Percentiles rank a stretch among this genome's conserved stretches.
These are phyloP conservation scores for Heteromormyrus szaboi DNA, from an alignment of 2,797 vertebrate species.

Conservation along the genomic window DNA sequence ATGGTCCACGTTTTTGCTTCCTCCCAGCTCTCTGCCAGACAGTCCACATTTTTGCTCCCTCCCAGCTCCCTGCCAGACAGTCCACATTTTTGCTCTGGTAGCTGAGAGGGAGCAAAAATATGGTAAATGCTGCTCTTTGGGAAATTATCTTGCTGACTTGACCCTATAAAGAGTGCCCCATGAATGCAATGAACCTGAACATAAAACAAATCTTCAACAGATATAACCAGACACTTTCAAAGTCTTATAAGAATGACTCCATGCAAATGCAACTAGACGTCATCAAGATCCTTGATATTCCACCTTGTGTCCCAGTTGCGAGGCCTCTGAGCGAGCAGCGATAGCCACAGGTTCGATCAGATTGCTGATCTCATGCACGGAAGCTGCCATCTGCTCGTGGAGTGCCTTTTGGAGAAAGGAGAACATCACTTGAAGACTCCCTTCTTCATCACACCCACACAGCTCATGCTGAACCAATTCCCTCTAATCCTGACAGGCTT, in stretches of 20 bases:
- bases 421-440: not conserved
- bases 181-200: not conserved
- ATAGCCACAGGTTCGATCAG: slow-evolving; percentile 86
- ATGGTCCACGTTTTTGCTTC: not conserved
- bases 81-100: not conserved
- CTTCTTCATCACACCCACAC: not conserved
- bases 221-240: too few relatives aligned
- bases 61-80: not conserved
- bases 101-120: not conserved
- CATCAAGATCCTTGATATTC: not conserved
- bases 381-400: slow-evolving; percentile 92
- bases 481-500: not conserved
- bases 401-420: slow-evolving; percentile 64
- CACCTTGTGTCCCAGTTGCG: slow-evolving; percentile 96
- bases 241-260: not conserved
- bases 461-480: not conserved
- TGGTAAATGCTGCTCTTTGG: not conserved
- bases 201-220: not conserved
- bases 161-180: not conserved
- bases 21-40: not conserved
- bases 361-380: slow-evolving; percentile 93
- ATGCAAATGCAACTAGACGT: not conserved
- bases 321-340: slow-evolving; percentile 83
- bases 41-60: not conserved
- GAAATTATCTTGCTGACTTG: not conserved